Base-by-base conservation (phyloP, 2,113 vertebrate genomes). In the Columbina picui region DNA sequence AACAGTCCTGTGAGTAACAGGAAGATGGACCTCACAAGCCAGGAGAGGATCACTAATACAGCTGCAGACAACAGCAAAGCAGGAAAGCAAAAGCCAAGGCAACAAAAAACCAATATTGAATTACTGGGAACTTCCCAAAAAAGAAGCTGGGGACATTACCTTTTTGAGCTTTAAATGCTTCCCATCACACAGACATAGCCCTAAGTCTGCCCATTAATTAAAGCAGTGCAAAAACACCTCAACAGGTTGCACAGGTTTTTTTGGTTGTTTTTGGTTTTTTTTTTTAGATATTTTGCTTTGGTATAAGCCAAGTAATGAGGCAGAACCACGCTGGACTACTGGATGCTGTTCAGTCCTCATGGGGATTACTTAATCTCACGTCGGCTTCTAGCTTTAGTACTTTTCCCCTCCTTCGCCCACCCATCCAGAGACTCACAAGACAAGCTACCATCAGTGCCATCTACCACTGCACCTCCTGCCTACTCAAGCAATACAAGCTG, bases 401-500 rank as follows among this genome's bases (percentile, higher is more conserved):
- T 82, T 57, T 29, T 89, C 88, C 78, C 65, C 69, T 78, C 77
- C 17, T 74, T 89, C 67, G 65, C 92, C 84, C 86, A 95, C 76
- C 92, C 92, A 87, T 79, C 63, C 80, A 70, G 81, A 80, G 71
- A 90, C 87, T 89, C 85, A 93, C 63, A 96, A 96, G 89, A 95
- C 84, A 86, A 93, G 87, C 88, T 94, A 94, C 95, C 91, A 94
- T 87, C 95, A 93, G 57, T 93, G 93, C 55, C 90, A 96, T 95
- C 96, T 81, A 92, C 75, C 93, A 74, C 84, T 93, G 93, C 86
- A 85, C 87, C 79, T 86, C 74, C 83, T 96, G 91, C 94, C 93
- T 81, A 96, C 95, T 96, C 96, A 96, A 93, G 92, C 94, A 94
- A 94, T 83, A 92, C 94, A 94, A 94, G 94, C 94, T 92, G 86